Evolutionary conservation across 1,140 invertebrate genomes (phyloP).

Genomic region (Halesus radiatus): DNA sequence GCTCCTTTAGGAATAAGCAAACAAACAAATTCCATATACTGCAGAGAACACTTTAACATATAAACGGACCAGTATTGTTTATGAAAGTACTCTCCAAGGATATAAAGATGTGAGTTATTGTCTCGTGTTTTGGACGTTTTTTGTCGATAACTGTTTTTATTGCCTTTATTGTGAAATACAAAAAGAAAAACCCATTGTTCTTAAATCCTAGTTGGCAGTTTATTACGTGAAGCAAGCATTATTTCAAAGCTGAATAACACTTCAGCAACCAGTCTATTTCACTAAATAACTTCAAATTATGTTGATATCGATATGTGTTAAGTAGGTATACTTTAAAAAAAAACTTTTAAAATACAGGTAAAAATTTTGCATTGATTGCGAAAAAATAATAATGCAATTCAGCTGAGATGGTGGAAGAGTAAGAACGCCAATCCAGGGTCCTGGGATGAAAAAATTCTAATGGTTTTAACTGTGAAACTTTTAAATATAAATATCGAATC

Average conservation of each 20-base stretch:
- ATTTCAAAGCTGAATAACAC: not conserved
- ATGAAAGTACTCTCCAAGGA: constrained; percentile 22
- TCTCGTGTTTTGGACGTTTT: constrained; percentile 22
- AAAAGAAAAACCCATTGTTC: constrained; percentile 19
- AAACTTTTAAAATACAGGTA: no score
- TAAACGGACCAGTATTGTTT: not conserved
- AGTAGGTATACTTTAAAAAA: no score
- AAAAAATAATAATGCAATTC: no score
- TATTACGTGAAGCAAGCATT: not conserved
- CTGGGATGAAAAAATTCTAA: no score
- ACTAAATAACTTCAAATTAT: no score
- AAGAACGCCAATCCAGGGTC: no score
- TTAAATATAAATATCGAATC: no score
- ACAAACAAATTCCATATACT: not conserved
- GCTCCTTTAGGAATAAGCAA: not conserved
- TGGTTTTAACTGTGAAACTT: no score
- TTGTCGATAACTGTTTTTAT: constrained; percentile 27
- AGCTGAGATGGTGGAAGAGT: no score
- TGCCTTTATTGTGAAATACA: constrained; percentile 24
- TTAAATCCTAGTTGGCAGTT: not conserved
- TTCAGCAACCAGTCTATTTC: not conserved
- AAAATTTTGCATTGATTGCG: no score
- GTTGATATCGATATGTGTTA: no score
- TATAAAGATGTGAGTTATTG: constrained; percentile 27
- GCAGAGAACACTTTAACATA: constrained; percentile 11